These are phyloP conservation scores for Latrodectus geometricus DNA, from an alignment of 1,140 invertebrate species.

Conservation along the genomic window DNA sequence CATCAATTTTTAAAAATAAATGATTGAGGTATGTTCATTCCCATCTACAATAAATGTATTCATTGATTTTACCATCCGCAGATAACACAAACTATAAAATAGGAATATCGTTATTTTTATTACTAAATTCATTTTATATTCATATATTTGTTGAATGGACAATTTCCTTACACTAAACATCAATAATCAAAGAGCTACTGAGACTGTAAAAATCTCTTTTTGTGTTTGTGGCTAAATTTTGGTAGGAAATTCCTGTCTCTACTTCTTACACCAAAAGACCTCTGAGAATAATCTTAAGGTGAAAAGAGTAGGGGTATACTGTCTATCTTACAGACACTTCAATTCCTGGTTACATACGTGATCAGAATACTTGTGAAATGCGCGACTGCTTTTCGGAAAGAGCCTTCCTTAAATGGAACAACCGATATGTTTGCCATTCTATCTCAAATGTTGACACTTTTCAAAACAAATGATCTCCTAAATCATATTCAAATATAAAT, in stretches of 20 bases:
- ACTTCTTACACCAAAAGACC: neutral
- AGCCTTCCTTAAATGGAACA: neutral
- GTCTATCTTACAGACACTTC: neutral
- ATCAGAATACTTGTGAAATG: neutral
- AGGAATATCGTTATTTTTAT: too few species aligned
- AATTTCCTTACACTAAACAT: too few species aligned
- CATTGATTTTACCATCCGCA: too few species aligned
- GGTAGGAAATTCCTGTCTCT: neutral
- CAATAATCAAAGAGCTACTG: neutral
- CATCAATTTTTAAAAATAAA: too few species aligned
- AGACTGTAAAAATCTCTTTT: neutral
- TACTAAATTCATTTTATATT: too few species aligned
- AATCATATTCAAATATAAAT: too few species aligned
- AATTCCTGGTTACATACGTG: neutral
- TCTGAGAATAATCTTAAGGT: neutral
- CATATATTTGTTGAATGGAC: too few species aligned
- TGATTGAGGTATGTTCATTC: too few species aligned
- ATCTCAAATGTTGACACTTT: too few species aligned
- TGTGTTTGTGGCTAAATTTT: neutral
- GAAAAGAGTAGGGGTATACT: neutral
- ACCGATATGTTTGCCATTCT: neutral
- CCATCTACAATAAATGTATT: too few species aligned
- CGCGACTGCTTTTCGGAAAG: neutral
- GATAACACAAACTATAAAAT: too few species aligned
- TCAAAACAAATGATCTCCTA: too few species aligned